These are phyloP conservation scores for Drosophila truncata DNA, from an alignment of 1,140 invertebrate species.

Conservation along the genomic window DNA sequence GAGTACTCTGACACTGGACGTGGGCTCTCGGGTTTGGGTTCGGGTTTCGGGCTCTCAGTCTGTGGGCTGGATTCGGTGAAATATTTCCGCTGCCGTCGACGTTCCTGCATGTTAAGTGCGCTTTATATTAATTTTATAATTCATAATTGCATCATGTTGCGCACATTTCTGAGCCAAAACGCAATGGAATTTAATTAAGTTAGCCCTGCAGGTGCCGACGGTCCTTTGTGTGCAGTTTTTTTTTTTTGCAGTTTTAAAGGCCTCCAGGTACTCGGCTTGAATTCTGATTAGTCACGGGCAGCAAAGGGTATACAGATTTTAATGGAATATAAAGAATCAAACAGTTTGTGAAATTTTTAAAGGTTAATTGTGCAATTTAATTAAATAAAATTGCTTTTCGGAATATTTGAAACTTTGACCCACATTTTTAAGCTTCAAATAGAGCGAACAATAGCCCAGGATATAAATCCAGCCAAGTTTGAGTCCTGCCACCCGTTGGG, in stretches of 20 bases:
- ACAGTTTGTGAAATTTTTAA: not conserved
- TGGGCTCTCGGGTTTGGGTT: not conserved
- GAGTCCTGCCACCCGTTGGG: conserved; percentile 9
- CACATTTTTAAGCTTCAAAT: conserved; percentile 4
- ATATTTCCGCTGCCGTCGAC: conserved; percentile 55
- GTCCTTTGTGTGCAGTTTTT: conserved; percentile 44
- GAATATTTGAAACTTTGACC: conserved; percentile 1
- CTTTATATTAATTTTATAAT: conserved; percentile 65
- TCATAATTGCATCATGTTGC: conserved; percentile 71
- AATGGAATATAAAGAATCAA: not conserved
- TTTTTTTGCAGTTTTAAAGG: conserved; percentile 25
- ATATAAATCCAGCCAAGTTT: conserved; percentile 7
- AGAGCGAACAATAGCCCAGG: not conserved
- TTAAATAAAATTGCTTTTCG: not conserved
- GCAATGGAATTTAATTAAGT: conserved; percentile 74
- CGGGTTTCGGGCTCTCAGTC: conserved; percentile 5
- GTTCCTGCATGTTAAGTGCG: conserved; percentile 66
- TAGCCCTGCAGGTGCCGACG: conserved; percentile 45
- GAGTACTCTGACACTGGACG: conserved; percentile 7
- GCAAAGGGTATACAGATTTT: conserved; percentile 12
- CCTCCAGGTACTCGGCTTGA: conserved; percentile 44
- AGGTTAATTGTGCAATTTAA: not conserved
- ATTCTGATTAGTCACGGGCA: conserved; percentile 54
- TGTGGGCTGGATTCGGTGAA: conserved; percentile 49
- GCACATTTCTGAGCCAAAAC: conserved; percentile 56